These are phyloP conservation scores for Pogoniulus pusillus DNA, from an alignment of 2,797 vertebrate genomes.

Conservation along the genomic window DNA sequence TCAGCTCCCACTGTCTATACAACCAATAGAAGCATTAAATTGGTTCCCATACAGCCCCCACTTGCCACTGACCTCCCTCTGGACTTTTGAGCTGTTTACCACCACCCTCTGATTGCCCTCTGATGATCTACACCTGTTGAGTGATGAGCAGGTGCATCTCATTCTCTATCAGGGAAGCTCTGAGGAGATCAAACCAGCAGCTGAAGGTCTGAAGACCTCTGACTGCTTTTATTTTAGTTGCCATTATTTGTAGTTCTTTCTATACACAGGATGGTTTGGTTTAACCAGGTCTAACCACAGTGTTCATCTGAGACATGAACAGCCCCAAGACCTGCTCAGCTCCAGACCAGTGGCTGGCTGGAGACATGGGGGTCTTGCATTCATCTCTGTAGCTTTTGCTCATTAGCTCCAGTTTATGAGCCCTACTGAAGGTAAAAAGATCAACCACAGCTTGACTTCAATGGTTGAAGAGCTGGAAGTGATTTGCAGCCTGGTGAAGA, in stretches of 20 bases:
- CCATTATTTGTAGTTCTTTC: neutral
- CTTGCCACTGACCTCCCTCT: no score
- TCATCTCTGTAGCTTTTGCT: neutral
- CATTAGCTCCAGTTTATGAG: neutral
- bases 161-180: neutral
- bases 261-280: no score
- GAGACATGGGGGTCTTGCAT: no score
- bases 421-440: neutral
- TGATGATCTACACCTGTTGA: neutral
- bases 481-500: neutral
- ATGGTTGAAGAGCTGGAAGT: neutral
- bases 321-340: neutral
- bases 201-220: neutral
- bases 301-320: neutral
- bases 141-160: neutral
- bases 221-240: neutral
- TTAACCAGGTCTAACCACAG: neutral
- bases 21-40: no score
- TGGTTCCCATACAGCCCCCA: no score
- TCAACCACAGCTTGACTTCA: neutral
- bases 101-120: neutral
- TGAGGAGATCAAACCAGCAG: neutral
- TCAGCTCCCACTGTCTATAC: no score
- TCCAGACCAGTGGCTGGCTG: neutral
- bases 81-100: no score